Base-by-base conservation (phyloP, 2,888 invertebrate species). In the Sarcophaga variegata region DNA sequence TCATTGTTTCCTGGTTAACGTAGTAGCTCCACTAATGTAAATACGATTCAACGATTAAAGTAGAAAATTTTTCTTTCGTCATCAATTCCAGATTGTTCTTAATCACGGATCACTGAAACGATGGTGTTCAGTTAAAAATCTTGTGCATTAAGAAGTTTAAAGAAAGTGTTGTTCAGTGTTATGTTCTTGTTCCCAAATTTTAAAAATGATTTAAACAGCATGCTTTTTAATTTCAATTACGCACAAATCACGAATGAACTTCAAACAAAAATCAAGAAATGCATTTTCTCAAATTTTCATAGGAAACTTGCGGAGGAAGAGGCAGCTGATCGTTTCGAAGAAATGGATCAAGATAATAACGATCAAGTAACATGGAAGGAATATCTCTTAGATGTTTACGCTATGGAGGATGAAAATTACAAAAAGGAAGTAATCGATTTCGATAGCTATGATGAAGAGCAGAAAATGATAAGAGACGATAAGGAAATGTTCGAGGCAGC, bases 251-350 rank as follows among this genome's bases (percentile, higher is more conserved):
- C 37, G 37, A 2, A 10, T 37, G 37, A 37, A 37, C 37, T 37
- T 10, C 37, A 37, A 37, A 37, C 37, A 37, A 54, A 54, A 54
- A 54, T 54, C 54, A 54, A 14, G 17, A 22, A 4, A 11, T 75
- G 14, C 69, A 37, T 79, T 67, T 20, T 25, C 14, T 49, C 25
- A 77, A 77, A 63, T 80, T 63, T 63, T 64, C 62, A 47, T 87
- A 97, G 97, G 88, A 96, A 96, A 94, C 94, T 98, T 11, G 96
- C 97, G 0, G 95, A 96, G 88, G 98, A 98, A 92, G 99, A 99
- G 92, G 97, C 98, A 0, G 94, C 95, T 76, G 98, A 98, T 92
- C 95, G 97, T 47, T 94, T 98, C 90, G 95, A 96, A 86, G 98
- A 98, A 91, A 96, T 97, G 1, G 99, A 99, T 93, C 95, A 95